Evolutionary conservation across 2,113 vertebrate species (phyloP).

Genomic region (Zosterops pallidus): DNA sequence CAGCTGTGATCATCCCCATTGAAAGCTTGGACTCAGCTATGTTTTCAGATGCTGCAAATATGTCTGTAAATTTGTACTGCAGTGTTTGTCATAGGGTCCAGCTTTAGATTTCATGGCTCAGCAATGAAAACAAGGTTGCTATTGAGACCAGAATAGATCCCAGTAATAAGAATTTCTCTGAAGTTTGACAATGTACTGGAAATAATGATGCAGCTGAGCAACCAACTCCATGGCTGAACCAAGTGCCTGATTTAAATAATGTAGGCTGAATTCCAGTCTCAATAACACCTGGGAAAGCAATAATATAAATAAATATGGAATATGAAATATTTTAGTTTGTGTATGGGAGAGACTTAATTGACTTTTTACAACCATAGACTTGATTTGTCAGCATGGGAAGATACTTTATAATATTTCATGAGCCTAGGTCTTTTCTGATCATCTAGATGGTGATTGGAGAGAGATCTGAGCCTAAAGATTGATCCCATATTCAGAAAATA

Average conservation of each 20-base stretch:
- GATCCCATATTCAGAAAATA: constrained; percentile 9
- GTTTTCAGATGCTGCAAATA: neutral
- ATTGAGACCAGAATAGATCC: neutral
- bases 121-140: neutral
- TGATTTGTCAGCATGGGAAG: neutral
- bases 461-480: neutral
- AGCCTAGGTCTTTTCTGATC: neutral
- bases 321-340: neutral
- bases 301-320: neutral
- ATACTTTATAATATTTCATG: neutral
- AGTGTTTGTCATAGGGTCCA: neutral
- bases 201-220: neutral
- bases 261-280: neutral
- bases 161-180: neutral
- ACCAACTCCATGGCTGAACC: neutral
- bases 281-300: neutral
- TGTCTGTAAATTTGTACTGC: neutral
- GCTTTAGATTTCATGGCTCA: neutral
- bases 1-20: neutral
- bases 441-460: neutral
- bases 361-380: neutral
- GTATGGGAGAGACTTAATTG: neutral
- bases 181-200: neutral
- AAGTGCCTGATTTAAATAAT: neutral
- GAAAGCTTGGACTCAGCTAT: neutral